phyloP scores from a whole-genome alignment of 2,888 invertebrate species.

The Junonia oenone region DNA sequence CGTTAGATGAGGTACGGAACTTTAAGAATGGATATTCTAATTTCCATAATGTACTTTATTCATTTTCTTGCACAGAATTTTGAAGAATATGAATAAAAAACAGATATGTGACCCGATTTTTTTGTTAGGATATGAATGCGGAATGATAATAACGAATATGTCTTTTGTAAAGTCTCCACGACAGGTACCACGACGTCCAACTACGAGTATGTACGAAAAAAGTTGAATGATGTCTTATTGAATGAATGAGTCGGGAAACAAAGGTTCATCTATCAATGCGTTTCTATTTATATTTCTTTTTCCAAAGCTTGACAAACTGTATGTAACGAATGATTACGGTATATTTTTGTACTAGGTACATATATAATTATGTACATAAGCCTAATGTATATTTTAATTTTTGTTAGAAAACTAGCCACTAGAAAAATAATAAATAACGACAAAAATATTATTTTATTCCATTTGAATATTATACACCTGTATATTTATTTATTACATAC shows the following conservation, averaged over 20 bases:
- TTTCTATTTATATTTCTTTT: neutral
- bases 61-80: neutral
- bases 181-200: neutral
- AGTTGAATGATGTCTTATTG: constrained; percentile 9
- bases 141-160: neutral
- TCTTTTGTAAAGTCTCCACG: neutral
- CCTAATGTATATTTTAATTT: too few species aligned
- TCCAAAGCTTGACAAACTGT: neutral
- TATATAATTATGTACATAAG: too few species aligned
- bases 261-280: constrained; percentile 16
- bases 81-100: neutral
- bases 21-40: neutral
- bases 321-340: neutral
- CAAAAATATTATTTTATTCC: neutral
- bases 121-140: neutral
- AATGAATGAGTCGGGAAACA: constrained; percentile 10
- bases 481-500: too few species aligned
- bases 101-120: neutral
- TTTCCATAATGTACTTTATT: neutral
- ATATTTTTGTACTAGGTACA: neutral
- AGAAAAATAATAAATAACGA: too few species aligned
- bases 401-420: too few species aligned
- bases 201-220: constrained; percentile 1
- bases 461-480: too few species aligned
- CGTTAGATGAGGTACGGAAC: neutral